These are phyloP conservation scores for Zosterops hypoxanthus DNA, from an alignment of 2,113 vertebrate species.

Conservation along the genomic window DNA sequence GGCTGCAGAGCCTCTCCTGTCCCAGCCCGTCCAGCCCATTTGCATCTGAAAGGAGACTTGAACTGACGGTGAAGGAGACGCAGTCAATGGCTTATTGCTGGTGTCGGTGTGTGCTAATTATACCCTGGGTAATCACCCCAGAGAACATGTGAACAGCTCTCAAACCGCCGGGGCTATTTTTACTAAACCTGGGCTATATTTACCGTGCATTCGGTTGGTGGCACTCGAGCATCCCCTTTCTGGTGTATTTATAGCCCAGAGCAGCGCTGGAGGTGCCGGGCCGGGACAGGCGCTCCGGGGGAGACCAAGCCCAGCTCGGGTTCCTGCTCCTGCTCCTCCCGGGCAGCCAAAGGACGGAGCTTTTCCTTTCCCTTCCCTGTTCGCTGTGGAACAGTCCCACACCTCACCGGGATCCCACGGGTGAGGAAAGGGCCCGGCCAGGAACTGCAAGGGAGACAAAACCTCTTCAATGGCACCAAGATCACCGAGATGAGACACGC, in stretches of 20 bases:
- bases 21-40: background rate
- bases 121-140: background rate
- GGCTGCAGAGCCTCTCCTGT: background rate
- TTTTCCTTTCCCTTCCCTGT: accelerated
- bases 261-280: background rate
- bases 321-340: background rate
- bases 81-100: background rate
- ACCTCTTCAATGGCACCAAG: background rate
- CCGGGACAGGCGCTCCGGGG: background rate
- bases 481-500: background rate
- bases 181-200: background rate
- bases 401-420: background rate
- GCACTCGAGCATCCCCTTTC: background rate
- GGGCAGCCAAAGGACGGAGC: background rate
- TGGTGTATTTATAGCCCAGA: background rate
- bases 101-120: background rate
- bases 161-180: background rate
- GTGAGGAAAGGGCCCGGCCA: background rate
- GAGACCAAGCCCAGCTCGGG: background rate
- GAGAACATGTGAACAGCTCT: background rate
- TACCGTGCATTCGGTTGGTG: background rate
- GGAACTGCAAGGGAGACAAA: background rate
- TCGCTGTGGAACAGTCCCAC: background rate
- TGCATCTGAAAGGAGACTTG: background rate
- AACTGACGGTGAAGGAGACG: accelerated